Base-by-base conservation (phyloP, 2,888 invertebrate species). In the Drosophila suboccidentalis region DNA sequence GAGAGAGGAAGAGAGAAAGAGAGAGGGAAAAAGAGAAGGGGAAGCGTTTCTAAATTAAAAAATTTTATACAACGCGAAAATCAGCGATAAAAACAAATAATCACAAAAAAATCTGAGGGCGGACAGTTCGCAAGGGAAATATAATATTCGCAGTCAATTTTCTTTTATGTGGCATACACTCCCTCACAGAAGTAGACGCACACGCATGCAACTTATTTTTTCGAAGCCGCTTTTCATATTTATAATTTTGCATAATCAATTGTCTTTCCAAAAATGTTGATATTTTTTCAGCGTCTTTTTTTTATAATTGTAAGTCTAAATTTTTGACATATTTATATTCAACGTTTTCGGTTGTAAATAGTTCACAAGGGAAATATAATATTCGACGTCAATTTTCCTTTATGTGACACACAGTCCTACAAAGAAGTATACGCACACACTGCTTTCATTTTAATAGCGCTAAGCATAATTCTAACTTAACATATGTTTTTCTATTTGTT, bases 321-420 rank as follows among this genome's bases (percentile, higher is more conserved):
- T 29, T 8, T 29, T 29, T 29, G 0, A 29, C 29, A 8, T 0
- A 8, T 29, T 1, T 29, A 8, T 26, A 26, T 26, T 26, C 6
- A 22, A 22, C 6, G 6, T 26, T 5, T 26, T 26, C 1, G 0
- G 26, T 8, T 8, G 0, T 2, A 29, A 29, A 29, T 29, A 47
- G 47, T 53, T 55, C 75, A 62, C 80, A 55, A 60, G 78, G 75
- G 71, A 76, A 74, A 76, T 80, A 78, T 78, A 68, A 84, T 82
- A 82, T 85, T 85, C 78, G 78, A 84, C 81, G 87, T 87, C 87
- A 86, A 86, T 86, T 89, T 76, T 79, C 84, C 80, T 89, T 89
- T 80, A 83, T 84, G 78, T 71, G 73, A 39, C 57, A 65, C 15
- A 63, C 59, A 74, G 17, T 17, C 29, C 32, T 10, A 22, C 44